Evolutionary conservation across 2,888 invertebrate genomes (phyloP).

Genomic region (Agonopterix alstromeriana): DNA sequence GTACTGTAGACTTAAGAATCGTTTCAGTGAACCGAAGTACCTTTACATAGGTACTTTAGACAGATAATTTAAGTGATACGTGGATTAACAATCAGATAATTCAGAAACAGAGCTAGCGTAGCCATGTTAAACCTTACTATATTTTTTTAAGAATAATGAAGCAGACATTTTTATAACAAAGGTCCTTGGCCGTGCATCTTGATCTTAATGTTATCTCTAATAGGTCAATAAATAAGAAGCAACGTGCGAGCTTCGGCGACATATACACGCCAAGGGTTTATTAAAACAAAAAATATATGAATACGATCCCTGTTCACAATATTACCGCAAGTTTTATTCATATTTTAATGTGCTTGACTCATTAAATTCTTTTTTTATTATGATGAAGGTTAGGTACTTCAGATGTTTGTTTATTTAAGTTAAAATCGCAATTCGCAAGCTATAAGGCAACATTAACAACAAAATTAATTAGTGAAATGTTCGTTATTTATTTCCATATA

Average conservation of each 20-base stretch:
- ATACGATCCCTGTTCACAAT: conserved; percentile 54
- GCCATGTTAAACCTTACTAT: conserved; percentile 49
- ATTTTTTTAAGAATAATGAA: conserved; percentile 74
- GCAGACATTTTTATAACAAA: conserved; percentile 76
- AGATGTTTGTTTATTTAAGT: not conserved
- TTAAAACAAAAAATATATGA: conserved; percentile 64
- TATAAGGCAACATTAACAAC: too few relatives aligned
- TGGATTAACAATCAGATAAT: too few relatives aligned
- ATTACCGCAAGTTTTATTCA: conserved; percentile 52
- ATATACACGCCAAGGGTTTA: conserved; percentile 63
- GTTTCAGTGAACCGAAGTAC: too few relatives aligned
- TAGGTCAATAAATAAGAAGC: conserved; percentile 75
- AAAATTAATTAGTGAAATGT: too few relatives aligned
- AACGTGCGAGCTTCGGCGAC: conserved; percentile 75
- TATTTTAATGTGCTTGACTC: conserved; percentile 46
- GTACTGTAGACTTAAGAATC: too few relatives aligned
- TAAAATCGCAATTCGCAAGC: too few relatives aligned
- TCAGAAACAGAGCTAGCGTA: conserved; percentile 8
- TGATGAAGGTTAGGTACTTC: conserved; percentile 4
- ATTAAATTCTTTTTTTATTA: conserved; percentile 25
- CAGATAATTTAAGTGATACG: too few relatives aligned
- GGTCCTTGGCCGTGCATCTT: conserved; percentile 76
- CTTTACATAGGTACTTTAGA: too few relatives aligned
- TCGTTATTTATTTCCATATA: too few relatives aligned
- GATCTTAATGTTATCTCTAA: conserved; percentile 77